These are phyloP conservation scores for Busseola fusca DNA, from an alignment of 2,888 invertebrate species.

Conservation along the genomic window DNA sequence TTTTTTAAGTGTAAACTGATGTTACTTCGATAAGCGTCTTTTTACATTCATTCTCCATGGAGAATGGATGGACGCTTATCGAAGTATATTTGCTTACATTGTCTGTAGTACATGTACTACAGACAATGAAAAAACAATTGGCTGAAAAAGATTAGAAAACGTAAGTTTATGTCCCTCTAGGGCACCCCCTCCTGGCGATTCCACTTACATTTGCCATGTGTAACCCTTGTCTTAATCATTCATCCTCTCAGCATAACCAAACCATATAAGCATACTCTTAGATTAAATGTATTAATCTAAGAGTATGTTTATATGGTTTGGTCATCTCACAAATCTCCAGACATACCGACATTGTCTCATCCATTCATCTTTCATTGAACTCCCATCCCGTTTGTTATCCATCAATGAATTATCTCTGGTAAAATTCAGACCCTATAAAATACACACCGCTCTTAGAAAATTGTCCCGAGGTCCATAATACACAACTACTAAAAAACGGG, in stretches of 20 bases:
- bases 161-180: background rate
- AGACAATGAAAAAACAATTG: too few relatives aligned
- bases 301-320: too few relatives aligned
- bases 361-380: background rate
- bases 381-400: background rate
- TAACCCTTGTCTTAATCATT: background rate
- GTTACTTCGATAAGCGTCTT: too few relatives aligned
- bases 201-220: background rate
- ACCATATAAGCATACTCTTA: background rate
- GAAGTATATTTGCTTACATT: too few relatives aligned
- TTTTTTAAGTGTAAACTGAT: too few relatives aligned
- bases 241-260: background rate
- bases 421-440: slow-evolving; percentile 22
- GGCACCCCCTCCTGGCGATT: background rate
- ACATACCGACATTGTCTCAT: background rate
- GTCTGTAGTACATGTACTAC: too few relatives aligned
- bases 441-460: slow-evolving; percentile 7
- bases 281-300: too few relatives aligned
- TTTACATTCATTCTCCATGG: too few relatives aligned
- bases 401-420: slow-evolving; percentile 30
- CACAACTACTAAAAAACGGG: slow-evolving; percentile 21
- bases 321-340: background rate
- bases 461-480: slow-evolving; percentile 17
- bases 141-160: background rate
- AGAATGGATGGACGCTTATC: too few relatives aligned